phyloP scores from a whole-genome alignment of 1,140 invertebrate genomes.

The Oncopodura yosiiana region DNA sequence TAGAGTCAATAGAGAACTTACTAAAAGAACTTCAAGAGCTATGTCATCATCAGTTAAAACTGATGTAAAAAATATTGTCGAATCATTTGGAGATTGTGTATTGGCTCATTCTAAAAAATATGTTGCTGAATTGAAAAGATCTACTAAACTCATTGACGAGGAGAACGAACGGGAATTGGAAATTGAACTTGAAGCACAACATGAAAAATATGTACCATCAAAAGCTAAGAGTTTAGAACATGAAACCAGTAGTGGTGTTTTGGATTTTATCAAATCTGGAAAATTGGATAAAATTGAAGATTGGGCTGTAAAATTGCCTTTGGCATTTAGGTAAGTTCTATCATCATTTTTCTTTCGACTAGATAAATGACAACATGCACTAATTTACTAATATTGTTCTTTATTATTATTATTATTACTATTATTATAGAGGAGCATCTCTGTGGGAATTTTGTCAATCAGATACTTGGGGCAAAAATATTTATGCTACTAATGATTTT shows the following conservation, averaged over 20 bases:
- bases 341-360: too few species aligned
- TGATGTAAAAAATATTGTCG: neutral
- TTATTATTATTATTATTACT: too few species aligned
- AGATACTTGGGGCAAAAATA: constrained; percentile 11
- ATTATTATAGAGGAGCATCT: too few species aligned
- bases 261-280: neutral
- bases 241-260: neutral
- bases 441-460: constrained; percentile 2
- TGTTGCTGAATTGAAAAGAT: neutral
- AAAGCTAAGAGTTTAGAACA: neutral
- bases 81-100: constrained; percentile 8
- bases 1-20: constrained; percentile 7
- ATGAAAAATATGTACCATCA: constrained; percentile 7
- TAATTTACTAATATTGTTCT: too few species aligned
- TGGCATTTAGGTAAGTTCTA: neutral
- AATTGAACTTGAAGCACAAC: constrained; percentile 26
- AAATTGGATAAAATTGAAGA: constrained; percentile 1
- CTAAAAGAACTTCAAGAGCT: neutral
- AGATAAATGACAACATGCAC: too few species aligned
- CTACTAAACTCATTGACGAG: constrained; percentile 21
- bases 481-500: constrained; percentile 19
- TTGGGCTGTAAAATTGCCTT: constrained; percentile 5
- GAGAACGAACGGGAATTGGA: constrained; percentile 32
- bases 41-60: neutral
- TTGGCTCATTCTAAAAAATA: constrained; percentile 6